Evolutionary conservation across 2,888 invertebrate species (phyloP).

Genomic region (Macroteleia sp.): DNA sequence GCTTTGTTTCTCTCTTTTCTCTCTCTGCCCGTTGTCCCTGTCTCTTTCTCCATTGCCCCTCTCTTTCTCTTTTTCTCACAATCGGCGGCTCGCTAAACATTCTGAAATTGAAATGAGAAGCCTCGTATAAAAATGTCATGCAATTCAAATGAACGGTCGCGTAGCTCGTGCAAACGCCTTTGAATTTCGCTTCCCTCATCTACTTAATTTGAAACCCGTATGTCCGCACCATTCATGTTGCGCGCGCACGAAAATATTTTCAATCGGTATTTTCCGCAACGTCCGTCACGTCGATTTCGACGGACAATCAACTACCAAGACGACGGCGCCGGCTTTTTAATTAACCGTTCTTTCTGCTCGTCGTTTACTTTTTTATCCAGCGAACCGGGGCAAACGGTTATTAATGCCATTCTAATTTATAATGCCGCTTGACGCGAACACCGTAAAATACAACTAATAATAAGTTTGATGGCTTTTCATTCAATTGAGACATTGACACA

Average conservation of each 20-base stretch:
- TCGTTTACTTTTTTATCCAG: background rate
- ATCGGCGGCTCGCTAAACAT: background rate
- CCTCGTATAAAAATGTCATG: slow-evolving; percentile 26
- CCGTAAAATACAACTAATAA: background rate
- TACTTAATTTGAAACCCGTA: slow-evolving; percentile 10
- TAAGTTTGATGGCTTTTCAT: too few species aligned
- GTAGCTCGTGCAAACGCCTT: slow-evolving; percentile 28
- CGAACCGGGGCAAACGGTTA: background rate
- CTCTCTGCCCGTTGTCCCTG: too few species aligned
- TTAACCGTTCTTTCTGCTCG: background rate
- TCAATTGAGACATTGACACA: too few species aligned
- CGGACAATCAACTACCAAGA: slow-evolving; percentile 3
- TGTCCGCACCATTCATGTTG: slow-evolving; percentile 4
- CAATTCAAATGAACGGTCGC: slow-evolving; percentile 20
- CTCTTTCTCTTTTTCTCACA: background rate
- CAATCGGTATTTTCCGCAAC: slow-evolving; percentile 18
- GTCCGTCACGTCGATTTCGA: slow-evolving; percentile 5
- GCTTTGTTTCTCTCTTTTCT: too few species aligned
- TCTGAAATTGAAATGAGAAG: slow-evolving; percentile 38
- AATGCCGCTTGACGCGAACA: background rate
- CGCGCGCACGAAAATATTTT: slow-evolving; percentile 4
- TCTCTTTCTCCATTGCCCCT: too few species aligned
- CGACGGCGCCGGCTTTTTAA: background rate
- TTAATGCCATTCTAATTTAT: background rate
- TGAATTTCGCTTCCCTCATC: slow-evolving; percentile 29